Percentiles rank a stretch among this genome's conserved stretches.
phyloP scores from a whole-genome alignment of 2,888 invertebrate species.

The Drosophila demipolita region DNA sequence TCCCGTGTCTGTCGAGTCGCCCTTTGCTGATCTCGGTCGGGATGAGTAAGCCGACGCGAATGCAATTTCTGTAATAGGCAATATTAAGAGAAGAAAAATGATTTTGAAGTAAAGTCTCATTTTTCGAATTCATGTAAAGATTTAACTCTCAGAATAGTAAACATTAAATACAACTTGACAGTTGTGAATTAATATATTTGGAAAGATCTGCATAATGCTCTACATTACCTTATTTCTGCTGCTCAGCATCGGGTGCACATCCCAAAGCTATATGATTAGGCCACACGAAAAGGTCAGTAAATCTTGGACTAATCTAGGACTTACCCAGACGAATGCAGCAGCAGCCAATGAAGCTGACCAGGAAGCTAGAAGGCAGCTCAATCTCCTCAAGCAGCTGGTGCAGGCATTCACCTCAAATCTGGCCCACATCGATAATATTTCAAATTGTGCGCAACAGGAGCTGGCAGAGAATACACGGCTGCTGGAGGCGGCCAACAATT shows the following conservation, averaged over 20 bases:
- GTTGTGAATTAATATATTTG: constrained; percentile 24
- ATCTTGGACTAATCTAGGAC: no score
- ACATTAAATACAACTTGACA: constrained; percentile 22
- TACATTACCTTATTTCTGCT: constrained; percentile 42
- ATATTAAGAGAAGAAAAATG: constrained; percentile 43
- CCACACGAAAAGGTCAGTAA: constrained; percentile 46
- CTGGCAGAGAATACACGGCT: constrained; percentile 89
- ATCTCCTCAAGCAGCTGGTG: constrained; percentile 85
- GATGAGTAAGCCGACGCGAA: background rate
- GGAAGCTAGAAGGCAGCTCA: constrained; percentile 87
- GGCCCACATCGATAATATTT: constrained; percentile 88
- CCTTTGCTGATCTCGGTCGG: background rate
- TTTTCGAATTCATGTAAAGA: constrained; percentile 46
- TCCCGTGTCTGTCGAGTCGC: constrained; percentile 4
- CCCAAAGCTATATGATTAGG: constrained; percentile 25
- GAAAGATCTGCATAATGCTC: constrained; percentile 39
- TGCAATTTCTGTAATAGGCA: constrained; percentile 14
- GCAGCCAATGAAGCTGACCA: constrained; percentile 88
- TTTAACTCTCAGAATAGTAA: constrained; percentile 20
- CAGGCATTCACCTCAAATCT: constrained; percentile 86
- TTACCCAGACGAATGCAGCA: constrained; percentile 88
- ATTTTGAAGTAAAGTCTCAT: constrained; percentile 53
- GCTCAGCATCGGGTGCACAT: constrained; percentile 20
- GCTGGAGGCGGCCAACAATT: constrained; percentile 87
- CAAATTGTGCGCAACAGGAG: constrained; percentile 87